A percentile compares a stretch with the other conserved stretches of the same genome.
Conservation (phyloP, 2,888 invertebrate species). For the Lamellibrachia satsuma region DNA sequence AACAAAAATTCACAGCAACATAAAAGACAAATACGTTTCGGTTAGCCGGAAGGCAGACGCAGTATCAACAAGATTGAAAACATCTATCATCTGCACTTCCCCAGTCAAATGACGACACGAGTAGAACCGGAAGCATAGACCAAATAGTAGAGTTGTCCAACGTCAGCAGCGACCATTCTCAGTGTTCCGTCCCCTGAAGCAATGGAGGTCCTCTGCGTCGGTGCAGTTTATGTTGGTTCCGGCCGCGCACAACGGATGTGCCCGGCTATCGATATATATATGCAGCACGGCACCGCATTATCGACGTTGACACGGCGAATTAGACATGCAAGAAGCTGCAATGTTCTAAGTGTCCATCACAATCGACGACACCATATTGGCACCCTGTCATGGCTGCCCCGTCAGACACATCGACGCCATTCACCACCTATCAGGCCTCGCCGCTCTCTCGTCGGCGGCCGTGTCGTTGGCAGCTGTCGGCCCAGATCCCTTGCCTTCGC, state of each 20-base stretch:
- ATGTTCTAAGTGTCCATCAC: background rate
- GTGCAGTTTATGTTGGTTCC: background rate
- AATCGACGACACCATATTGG: background rate
- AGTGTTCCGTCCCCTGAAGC: background rate
- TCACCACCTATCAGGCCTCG: background rate
- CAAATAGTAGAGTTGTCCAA: background rate
- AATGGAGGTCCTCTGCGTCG: background rate
- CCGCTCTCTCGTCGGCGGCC: background rate
- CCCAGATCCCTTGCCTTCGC: background rate
- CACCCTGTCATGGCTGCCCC: background rate
- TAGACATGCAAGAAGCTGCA: background rate
- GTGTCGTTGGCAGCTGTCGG: background rate
- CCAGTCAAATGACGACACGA: background rate
- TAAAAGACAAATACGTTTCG: background rate
- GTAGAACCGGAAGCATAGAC: background rate
- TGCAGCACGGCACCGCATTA: background rate
- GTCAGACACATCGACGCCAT: background rate
- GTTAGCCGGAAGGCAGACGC: background rate
- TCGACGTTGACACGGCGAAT: conserved; percentile 10
- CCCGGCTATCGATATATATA: background rate
- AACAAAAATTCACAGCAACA: background rate
- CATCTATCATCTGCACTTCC: background rate
- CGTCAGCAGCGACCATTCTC: background rate
- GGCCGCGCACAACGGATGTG: background rate
- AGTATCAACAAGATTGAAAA: background rate